Conservation (phyloP, 2,888 invertebrate genomes). For the Willowsia nigromaculata region DNA sequence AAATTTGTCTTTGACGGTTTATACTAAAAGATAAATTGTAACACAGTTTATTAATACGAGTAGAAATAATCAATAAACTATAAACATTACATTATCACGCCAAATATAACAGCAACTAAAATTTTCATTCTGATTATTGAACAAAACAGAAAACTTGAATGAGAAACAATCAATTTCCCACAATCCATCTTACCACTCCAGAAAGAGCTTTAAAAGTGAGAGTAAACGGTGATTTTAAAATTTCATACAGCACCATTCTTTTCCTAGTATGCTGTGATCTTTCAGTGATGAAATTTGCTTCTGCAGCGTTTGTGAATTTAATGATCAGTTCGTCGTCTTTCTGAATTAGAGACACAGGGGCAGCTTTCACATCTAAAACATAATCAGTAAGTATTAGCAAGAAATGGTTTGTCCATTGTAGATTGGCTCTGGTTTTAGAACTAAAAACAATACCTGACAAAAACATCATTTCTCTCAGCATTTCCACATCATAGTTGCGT, state of each 20-base stretch:
- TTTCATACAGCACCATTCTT: neutral
- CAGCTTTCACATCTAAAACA: neutral
- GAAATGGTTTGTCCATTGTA: no score
- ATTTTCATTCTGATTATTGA: neutral
- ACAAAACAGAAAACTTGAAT: no score
- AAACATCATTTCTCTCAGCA: neutral
- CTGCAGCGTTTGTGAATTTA: neutral
- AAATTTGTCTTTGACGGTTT: constrained; percentile 20
- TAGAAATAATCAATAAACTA: neutral
- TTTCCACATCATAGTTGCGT: neutral
- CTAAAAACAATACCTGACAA: neutral
- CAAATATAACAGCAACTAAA: neutral
- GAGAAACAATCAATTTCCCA: neutral
- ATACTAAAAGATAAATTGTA: constrained; percentile 24
- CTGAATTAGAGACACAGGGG: neutral
- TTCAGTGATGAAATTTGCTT: neutral
- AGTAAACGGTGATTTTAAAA: neutral
- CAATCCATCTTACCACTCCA: constrained; percentile 30
- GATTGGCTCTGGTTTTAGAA: no score
- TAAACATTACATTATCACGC: neutral
- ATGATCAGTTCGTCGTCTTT: neutral
- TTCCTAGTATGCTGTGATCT: neutral
- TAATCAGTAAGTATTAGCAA: no score
- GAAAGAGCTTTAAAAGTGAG: neutral
- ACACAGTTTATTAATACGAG: neutral